Percentiles rank a stretch among this genome's conserved stretches.
phyloP scores from a whole-genome alignment of 2,113 vertebrate species.

The Scartelaos histophorus region DNA sequence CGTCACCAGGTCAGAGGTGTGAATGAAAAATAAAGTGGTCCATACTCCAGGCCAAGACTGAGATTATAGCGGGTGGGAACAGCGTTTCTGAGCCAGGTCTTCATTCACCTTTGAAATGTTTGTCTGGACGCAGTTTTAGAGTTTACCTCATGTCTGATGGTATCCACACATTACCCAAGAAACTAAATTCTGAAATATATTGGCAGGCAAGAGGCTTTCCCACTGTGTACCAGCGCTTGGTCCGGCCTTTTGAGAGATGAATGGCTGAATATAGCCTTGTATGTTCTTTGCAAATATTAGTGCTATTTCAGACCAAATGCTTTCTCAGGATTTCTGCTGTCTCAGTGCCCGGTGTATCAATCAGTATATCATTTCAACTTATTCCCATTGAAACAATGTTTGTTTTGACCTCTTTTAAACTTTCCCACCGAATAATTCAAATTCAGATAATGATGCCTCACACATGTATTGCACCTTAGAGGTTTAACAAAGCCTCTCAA shows the following conservation, averaged over 20 bases:
- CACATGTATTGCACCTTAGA: too few relatives aligned
- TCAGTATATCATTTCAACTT: conserved; percentile 20
- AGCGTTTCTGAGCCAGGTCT: conserved; percentile 35
- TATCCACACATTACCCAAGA: conserved; percentile 39
- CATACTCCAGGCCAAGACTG: conserved; percentile 40
- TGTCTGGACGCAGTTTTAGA: conserved; percentile 58
- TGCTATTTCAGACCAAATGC: conserved; percentile 50
- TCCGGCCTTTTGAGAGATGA: conserved; percentile 49
- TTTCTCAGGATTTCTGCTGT: conserved; percentile 34
- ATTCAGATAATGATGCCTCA: too few relatives aligned
- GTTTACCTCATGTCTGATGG: conserved; percentile 51
- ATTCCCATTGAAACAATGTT: conserved; percentile 31
- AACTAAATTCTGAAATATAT: conserved; percentile 39
- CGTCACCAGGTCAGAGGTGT: conserved; percentile 47
- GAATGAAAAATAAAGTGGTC: conserved; percentile 51
- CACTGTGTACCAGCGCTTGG: conserved; percentile 19
- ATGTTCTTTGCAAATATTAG: conserved; percentile 36
- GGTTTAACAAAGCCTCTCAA: too few relatives aligned
- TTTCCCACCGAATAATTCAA: conserved; percentile 9
- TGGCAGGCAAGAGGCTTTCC: conserved; percentile 29
- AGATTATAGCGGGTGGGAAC: conserved; percentile 34
- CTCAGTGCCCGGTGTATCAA: conserved; percentile 26
- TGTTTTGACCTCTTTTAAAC: conserved; percentile 24
- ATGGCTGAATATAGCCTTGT: conserved; percentile 42
- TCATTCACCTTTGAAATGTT: conserved; percentile 49